phyloP scores from a whole-genome alignment of 2,113 vertebrate species.

The Herpailurus yagouaroundi region DNA sequence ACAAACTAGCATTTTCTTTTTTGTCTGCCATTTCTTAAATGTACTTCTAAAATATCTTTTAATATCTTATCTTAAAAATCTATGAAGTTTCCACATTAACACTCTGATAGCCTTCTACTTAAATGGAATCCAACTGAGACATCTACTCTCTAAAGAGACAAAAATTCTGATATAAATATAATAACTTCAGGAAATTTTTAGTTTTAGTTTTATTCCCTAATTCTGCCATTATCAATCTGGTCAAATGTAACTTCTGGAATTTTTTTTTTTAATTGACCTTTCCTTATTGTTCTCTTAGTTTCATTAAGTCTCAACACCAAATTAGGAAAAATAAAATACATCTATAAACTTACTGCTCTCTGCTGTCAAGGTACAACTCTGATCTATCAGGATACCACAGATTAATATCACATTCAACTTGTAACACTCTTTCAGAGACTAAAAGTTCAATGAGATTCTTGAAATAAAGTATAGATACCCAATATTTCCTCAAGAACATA shows the following conservation, averaged over 20 bases:
- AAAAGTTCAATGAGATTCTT: neutral
- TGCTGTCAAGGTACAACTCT: neutral
- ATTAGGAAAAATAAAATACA: constrained; percentile 6
- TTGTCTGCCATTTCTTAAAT: constrained; percentile 63
- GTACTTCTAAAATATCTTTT: constrained; percentile 61
- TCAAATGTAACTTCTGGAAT: neutral
- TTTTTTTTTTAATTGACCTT: neutral
- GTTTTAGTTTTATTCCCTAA: neutral
- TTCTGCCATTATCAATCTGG: neutral
- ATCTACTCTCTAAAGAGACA: neutral
- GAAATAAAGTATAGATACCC: neutral
- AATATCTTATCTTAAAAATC: neutral
- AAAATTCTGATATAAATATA: neutral
- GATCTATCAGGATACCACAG: neutral
- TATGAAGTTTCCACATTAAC: neutral
- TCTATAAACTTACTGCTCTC: neutral
- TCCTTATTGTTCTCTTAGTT: neutral
- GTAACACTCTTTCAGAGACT: neutral
- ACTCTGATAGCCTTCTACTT: neutral
- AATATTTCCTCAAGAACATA: neutral
- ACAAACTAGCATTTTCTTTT: constrained; percentile 70
- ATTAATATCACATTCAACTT: neutral
- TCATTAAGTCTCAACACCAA: neutral
- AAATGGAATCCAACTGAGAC: neutral
- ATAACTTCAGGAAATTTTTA: neutral